Conservation (phyloP, 2,113 vertebrate species). For the Pterocles gutturalis region DNA sequence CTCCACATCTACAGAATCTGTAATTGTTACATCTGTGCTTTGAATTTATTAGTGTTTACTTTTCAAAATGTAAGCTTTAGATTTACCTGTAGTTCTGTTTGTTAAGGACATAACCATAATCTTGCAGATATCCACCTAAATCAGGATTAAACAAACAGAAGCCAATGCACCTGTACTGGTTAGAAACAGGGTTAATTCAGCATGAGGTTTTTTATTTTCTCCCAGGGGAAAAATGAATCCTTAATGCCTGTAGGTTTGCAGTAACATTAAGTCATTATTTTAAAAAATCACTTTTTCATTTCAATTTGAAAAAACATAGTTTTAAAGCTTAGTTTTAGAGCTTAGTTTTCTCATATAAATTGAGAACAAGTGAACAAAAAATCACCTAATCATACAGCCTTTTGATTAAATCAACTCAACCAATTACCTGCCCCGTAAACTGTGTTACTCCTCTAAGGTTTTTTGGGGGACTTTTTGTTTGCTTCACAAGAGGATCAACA, state of each 20-base stretch:
- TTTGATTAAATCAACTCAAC: background rate
- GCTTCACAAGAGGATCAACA: background rate
- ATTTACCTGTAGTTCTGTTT: background rate
- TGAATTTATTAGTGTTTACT: background rate
- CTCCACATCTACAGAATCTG: background rate
- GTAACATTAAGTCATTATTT: background rate
- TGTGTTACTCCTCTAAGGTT: background rate
- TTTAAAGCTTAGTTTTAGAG: background rate
- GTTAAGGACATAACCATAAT: background rate
- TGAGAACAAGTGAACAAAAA: background rate
- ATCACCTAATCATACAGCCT: background rate
- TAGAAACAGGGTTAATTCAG: background rate
- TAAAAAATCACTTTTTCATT: background rate
- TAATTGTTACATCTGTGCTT: background rate
- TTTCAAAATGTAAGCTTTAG: background rate
- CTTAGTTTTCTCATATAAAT: background rate
- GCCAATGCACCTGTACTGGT: background rate
- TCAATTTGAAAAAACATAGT: background rate
- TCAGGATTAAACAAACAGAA: background rate
- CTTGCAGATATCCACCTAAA: background rate
- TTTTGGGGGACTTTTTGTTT: background rate
- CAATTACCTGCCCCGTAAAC: background rate
- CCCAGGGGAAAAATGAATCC: background rate
- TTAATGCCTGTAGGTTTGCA: background rate
- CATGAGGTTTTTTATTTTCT: background rate